Percentiles rank a stretch among this genome's conserved stretches.
These are phyloP conservation scores for Phalanger gymnotis DNA, from an alignment of 2,797 vertebrate species.

Conservation along the genomic window DNA sequence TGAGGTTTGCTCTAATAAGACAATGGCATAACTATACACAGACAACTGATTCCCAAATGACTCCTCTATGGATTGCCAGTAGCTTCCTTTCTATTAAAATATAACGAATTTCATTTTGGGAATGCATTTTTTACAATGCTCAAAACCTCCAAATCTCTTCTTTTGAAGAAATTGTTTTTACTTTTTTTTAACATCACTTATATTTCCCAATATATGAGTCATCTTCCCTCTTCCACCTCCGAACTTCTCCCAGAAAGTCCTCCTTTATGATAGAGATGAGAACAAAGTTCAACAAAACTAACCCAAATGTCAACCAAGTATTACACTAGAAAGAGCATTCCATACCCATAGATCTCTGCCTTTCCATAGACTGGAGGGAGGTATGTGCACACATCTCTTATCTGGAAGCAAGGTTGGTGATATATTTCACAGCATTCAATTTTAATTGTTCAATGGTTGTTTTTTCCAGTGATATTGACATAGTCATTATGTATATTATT, in stretches of 20 bases:
- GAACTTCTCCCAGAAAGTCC: not conserved
- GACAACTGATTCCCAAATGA: not conserved
- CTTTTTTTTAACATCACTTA: not conserved
- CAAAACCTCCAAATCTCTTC: not conserved
- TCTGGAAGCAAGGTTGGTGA: not conserved
- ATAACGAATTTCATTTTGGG: not conserved
- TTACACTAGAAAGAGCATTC: not conserved
- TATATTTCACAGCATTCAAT: no score
- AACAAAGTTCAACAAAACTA: not conserved
- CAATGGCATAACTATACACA: not conserved
- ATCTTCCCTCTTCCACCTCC: not conserved
- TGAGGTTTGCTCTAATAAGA: not conserved
- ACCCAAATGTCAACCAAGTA: not conserved
- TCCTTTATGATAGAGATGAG: not conserved
- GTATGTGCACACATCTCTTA: not conserved
- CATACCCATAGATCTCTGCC: not conserved
- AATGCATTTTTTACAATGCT: not conserved
- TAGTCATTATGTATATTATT: not conserved
- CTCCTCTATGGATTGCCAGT: not conserved
- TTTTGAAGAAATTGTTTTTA: not conserved
- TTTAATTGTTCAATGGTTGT: not conserved
- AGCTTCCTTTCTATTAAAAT: not conserved
- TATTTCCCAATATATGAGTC: not conserved
- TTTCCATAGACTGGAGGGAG: not conserved
- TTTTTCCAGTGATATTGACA: not conserved